A percentile compares a stretch with the other conserved stretches of the same genome.
Conservation (phyloP, 2,113 vertebrate genomes). For the Athene cunicularia region DNA sequence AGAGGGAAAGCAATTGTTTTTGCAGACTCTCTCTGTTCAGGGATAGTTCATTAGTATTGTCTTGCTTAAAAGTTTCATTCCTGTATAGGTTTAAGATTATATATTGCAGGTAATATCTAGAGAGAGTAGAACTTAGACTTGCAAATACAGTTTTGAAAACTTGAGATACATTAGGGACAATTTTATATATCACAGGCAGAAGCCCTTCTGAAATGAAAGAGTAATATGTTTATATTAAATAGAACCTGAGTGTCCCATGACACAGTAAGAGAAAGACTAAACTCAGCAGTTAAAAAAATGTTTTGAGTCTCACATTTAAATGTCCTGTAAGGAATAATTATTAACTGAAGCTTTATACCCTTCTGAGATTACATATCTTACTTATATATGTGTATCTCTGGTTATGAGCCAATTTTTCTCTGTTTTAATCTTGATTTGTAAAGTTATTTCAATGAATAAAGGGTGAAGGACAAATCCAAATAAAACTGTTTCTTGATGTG, state of each 20-base stretch:
- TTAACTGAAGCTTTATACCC: neutral
- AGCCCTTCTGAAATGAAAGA: neutral
- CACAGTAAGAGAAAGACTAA: neutral
- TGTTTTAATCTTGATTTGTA: slow-evolving; percentile 61
- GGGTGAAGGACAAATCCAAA: slow-evolving; percentile 65
- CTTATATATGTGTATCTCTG: slow-evolving; percentile 8
- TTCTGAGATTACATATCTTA: neutral
- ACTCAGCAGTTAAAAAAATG: neutral
- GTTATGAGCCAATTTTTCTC: slow-evolving; percentile 31
- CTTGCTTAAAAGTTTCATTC: neutral
- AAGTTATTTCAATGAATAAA: slow-evolving; percentile 66
- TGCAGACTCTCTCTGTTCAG: neutral
- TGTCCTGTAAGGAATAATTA: neutral
- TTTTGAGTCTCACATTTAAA: neutral
- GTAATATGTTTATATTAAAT: slow-evolving; percentile 13
- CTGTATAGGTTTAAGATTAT: neutral
- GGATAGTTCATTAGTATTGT: neutral
- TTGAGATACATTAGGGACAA: neutral
- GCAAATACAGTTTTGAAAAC: slow-evolving; percentile 9
- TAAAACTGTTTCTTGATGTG: slow-evolving; percentile 72
- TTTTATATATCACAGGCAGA: slow-evolving; percentile 12
- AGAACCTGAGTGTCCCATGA: slow-evolving; percentile 2
- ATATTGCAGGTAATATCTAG: neutral
- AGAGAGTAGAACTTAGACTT: neutral
- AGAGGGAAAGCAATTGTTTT: neutral